Percentiles rank a stretch among this genome's conserved stretches.
phyloP scores from a whole-genome alignment of 2,888 invertebrate species.

The Leptinotarsa rubiginosa region DNA sequence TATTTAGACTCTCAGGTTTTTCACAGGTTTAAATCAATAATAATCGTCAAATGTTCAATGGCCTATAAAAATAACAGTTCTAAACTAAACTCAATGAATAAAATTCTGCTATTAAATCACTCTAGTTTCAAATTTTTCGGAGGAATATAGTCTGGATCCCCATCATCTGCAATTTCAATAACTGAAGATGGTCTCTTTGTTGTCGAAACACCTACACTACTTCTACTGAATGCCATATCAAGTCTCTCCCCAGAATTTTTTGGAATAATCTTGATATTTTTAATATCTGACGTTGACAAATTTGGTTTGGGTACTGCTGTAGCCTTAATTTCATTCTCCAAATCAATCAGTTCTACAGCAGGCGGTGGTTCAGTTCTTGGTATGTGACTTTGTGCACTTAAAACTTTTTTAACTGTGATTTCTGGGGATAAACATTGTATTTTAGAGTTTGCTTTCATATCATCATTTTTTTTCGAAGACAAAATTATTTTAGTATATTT shows the following conservation, averaged over 20 bases:
- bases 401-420: constrained; percentile 55
- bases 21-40: too few relatives aligned
- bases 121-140: constrained; percentile 52
- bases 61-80: constrained; percentile 5
- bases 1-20: too few relatives aligned
- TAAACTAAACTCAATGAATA: background rate
- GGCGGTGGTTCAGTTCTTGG: constrained; percentile 26
- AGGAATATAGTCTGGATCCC: constrained; percentile 55
- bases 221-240: constrained; percentile 8
- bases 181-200: constrained; percentile 31
- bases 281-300: constrained; percentile 44
- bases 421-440: constrained; percentile 52
- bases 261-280: constrained; percentile 42
- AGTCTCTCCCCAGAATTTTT: constrained; percentile 34
- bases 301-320: constrained; percentile 58
- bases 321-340: constrained; percentile 62
- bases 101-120: constrained; percentile 9
- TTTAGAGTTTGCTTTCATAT: constrained; percentile 39
- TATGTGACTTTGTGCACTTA: constrained; percentile 32
- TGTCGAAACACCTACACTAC: background rate
- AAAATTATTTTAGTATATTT: constrained; percentile 69
- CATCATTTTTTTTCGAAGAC: constrained; percentile 63
- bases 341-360: constrained; percentile 56
- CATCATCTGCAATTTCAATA: constrained; percentile 44
- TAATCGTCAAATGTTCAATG: too few relatives aligned